These are phyloP conservation scores for Planiliza haematocheilus DNA, from an alignment of 2,113 vertebrate species.

Conservation along the genomic window DNA sequence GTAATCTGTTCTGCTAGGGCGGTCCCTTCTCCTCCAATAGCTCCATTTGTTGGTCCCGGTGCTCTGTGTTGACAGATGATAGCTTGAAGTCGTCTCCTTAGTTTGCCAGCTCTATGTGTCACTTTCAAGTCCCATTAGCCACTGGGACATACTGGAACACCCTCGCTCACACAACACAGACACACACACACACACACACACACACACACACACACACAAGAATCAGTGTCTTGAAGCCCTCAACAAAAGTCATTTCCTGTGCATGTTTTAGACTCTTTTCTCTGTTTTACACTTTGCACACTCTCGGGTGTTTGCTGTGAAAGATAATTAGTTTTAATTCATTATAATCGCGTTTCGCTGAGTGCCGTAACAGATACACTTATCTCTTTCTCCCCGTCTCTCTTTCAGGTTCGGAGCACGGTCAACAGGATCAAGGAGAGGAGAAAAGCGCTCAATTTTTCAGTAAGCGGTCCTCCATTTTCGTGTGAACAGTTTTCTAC, in stretches of 20 bases:
- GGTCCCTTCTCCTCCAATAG: constrained; percentile 79
- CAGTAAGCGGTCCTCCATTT: constrained; percentile 74
- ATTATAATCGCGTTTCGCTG: constrained; percentile 33
- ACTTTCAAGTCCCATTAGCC: constrained; percentile 84
- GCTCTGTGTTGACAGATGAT: constrained; percentile 83
- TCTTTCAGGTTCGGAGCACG: constrained; percentile 83
- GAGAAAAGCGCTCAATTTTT: constrained; percentile 85
- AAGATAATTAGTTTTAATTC: constrained; percentile 42
- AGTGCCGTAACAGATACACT: constrained; percentile 21
- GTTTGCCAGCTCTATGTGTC: constrained; percentile 81
- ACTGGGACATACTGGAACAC: constrained; percentile 75
- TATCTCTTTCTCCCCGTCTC: constrained; percentile 39
- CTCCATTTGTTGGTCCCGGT: constrained; percentile 80
- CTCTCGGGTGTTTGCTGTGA: constrained; percentile 7
- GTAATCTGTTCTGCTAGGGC: constrained; percentile 86
- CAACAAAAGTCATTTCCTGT: constrained; percentile 12
- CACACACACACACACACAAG: constrained; percentile 24
- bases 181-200: constrained; percentile 25
- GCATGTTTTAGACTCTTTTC: constrained; percentile 22
- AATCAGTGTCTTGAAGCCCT: constrained; percentile 10
- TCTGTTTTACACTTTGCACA: constrained; percentile 25
- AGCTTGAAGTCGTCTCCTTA: constrained; percentile 82
- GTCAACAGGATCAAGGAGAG: constrained; percentile 86
- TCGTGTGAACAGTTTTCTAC: constrained; percentile 5
- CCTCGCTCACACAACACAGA: constrained; percentile 36